Evolutionary conservation across 2,888 invertebrate species (phyloP).

Genomic region (Troides aeacus): DNA sequence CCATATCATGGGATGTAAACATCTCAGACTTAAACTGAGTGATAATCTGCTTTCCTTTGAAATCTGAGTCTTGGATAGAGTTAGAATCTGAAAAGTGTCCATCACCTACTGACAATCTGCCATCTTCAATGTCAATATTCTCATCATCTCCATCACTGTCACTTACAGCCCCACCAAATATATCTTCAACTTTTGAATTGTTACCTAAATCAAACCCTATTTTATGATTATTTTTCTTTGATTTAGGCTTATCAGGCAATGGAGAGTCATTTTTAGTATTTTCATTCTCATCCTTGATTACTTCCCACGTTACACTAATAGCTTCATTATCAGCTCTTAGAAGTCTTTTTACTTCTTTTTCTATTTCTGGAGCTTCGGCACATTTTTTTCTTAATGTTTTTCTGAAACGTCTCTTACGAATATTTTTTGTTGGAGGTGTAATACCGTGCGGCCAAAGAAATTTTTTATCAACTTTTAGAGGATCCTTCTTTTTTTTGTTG

Average conservation of each 20-base stretch:
- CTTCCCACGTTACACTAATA: conserved; percentile 89
- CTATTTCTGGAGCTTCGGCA: conserved; percentile 95
- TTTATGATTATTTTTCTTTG: conserved; percentile 38
- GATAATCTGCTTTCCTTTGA: conserved; percentile 37
- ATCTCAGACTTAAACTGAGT: conserved; percentile 48
- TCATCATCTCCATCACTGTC: conserved; percentile 89
- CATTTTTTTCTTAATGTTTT: conserved; percentile 96
- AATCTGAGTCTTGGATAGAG: conserved; percentile 44
- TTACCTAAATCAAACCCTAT: conserved; percentile 28
- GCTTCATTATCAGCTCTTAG: conserved; percentile 93
- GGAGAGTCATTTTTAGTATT: conserved; percentile 45
- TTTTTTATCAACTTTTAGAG: conserved; percentile 87
- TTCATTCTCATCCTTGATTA: conserved; percentile 90
- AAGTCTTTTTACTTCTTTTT: conserved; percentile 95
- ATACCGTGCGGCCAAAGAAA: conserved; percentile 95
- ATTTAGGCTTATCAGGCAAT: conserved; percentile 37
- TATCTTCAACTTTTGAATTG: conserved; percentile 73
- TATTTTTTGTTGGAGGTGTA: conserved; percentile 95
- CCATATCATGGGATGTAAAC: conserved; percentile 37
- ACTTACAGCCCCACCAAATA: conserved; percentile 93
- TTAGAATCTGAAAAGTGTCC: conserved; percentile 83
- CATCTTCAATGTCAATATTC: conserved; percentile 87
- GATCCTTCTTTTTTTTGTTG: conserved; percentile 87
- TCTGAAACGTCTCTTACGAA: conserved; percentile 90
- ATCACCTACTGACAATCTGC: conserved; percentile 84